phyloP scores from a whole-genome alignment of 2,888 invertebrate genomes.

The Apodemia hepburni region DNA sequence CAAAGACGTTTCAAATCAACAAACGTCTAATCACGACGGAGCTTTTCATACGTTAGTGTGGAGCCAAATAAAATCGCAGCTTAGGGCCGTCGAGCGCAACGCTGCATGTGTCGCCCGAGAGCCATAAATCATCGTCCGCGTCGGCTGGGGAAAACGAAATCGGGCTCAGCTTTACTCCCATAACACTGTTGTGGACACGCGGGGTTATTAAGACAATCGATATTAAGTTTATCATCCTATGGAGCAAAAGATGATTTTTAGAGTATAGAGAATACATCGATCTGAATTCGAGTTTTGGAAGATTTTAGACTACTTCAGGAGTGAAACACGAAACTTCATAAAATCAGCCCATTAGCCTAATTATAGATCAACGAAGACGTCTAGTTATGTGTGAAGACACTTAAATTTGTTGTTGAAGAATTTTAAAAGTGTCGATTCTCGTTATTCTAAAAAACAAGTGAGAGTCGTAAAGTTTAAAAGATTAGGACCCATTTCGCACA shows the following conservation, averaged over 20 bases:
- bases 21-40: slow-evolving; percentile 41
- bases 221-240: slow-evolving; percentile 20
- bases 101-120: slow-evolving; percentile 74
- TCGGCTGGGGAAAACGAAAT: slow-evolving; percentile 36
- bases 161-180: slow-evolving; percentile 61
- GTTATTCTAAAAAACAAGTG: too few species aligned
- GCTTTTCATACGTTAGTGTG: slow-evolving; percentile 46
- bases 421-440: too few species aligned
- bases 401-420: too few species aligned
- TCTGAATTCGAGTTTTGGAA: too few species aligned
- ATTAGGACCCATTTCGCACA: too few species aligned
- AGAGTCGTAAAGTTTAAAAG: too few species aligned
- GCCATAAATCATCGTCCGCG: slow-evolving; percentile 61
- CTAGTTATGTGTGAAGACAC: too few species aligned
- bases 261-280: too few species aligned
- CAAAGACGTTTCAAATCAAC: slow-evolving; percentile 18
- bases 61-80: slow-evolving; percentile 49
- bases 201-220: slow-evolving; percentile 35
- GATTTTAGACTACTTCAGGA: too few species aligned
- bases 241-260: background rate
- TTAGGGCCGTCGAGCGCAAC: slow-evolving; percentile 61
- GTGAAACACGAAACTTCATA: too few species aligned
- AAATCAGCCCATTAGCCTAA: too few species aligned
- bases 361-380: too few species aligned
- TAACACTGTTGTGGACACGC: slow-evolving; percentile 43